phyloP scores from a whole-genome alignment of 2,113 vertebrate genomes.

The Xiphophorus couchianus region DNA sequence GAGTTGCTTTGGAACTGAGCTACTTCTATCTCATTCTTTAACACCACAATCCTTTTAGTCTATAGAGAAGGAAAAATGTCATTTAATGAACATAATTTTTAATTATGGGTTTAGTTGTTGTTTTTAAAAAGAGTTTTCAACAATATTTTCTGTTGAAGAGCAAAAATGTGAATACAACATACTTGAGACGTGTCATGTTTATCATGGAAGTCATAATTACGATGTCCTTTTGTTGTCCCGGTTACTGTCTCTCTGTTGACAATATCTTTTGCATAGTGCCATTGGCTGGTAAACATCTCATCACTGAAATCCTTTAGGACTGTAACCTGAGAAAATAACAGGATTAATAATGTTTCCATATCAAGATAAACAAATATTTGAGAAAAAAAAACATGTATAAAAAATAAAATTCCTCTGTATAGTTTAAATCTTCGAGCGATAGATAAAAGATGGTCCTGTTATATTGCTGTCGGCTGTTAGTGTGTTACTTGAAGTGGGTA shows the following conservation, averaged over 20 bases:
- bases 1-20: constrained; percentile 87
- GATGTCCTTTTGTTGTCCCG: constrained; percentile 55
- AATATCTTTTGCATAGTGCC: constrained; percentile 82
- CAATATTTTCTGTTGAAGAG: neutral
- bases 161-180: neutral
- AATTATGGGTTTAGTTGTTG: neutral
- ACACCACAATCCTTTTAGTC: constrained; percentile 80
- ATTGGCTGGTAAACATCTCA: constrained; percentile 84
- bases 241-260: constrained; percentile 23
- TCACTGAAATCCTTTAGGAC: constrained; percentile 86
- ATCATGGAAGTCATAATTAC: constrained; percentile 46
- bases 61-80: constrained; percentile 38
- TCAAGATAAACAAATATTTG: neutral
- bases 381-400: neutral
- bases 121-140: too few species aligned
- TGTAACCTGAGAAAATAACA: constrained; percentile 77
- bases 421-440: neutral
- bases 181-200: constrained; percentile 33
- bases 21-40: constrained; percentile 87
- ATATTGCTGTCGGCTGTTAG: neutral
- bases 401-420: too few species aligned
- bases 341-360: neutral
- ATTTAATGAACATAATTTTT: neutral
- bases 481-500: too few species aligned
- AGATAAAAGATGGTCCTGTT: neutral